These are phyloP conservation scores for Petrocephalus microphthalmus DNA, from an alignment of 2,113 vertebrate species.

Conservation along the genomic window DNA sequence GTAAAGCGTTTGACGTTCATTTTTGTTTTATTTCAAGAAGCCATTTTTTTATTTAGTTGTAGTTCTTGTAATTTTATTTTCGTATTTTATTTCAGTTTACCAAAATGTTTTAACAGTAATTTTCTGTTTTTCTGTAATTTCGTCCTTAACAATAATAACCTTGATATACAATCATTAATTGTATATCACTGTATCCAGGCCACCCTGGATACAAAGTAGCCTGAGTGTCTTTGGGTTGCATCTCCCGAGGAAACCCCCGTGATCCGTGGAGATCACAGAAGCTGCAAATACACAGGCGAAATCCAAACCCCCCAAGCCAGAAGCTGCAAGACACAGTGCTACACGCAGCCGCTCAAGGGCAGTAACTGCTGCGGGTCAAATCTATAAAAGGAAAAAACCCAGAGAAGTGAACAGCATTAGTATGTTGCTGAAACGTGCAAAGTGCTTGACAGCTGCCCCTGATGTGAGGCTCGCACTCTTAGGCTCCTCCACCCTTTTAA, in stretches of 20 bases:
- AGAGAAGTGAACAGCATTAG: neutral
- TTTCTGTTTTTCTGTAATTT: neutral
- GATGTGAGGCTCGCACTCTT: constrained; percentile 23
- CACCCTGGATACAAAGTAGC: neutral
- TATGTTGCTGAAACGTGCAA: constrained; percentile 19
- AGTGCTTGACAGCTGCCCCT: constrained; percentile 31
- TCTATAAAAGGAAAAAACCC: neutral
- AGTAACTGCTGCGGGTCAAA: neutral
- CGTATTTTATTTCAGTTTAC: neutral
- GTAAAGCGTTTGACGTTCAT: neutral
- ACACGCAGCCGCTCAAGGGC: neutral
- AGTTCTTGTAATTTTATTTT: neutral
- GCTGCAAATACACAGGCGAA: neutral
- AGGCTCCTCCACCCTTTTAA: constrained; percentile 37
- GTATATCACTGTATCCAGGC: neutral
- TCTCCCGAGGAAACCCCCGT: neutral
- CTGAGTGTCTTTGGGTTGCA: neutral
- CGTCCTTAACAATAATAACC: neutral
- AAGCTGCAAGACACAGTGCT: neutral
- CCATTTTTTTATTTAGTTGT: neutral
- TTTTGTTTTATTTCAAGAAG: neutral
- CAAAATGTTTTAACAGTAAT: neutral
- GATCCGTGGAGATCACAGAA: neutral
- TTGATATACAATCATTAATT: neutral
- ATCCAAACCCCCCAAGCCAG: neutral